These are phyloP conservation scores for Perdix hodgsoniae DNA, from an alignment of 2,797 vertebrate genomes.

Conservation along the genomic window DNA sequence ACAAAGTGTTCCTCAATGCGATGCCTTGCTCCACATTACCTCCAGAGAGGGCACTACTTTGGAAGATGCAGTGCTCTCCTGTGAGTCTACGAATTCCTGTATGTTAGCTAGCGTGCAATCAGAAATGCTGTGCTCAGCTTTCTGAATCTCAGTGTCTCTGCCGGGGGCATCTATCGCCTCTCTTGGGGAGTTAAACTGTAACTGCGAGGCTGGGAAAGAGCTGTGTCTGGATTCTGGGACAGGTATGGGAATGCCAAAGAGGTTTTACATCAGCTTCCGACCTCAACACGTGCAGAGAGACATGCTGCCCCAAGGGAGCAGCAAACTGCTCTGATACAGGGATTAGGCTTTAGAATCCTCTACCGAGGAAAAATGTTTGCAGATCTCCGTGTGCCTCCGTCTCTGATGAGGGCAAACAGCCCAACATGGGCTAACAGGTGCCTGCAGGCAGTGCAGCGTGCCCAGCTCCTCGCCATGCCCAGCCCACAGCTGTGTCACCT, in stretches of 20 bases:
- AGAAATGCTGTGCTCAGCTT: background rate
- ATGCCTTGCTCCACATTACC: background rate
- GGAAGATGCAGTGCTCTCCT: background rate
- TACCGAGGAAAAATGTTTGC: background rate
- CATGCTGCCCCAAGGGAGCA: background rate
- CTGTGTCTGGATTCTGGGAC: background rate
- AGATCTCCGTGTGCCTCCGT: background rate
- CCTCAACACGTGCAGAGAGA: rapidly evolving
- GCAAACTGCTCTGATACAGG: background rate
- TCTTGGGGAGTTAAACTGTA: background rate
- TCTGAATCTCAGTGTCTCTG: background rate
- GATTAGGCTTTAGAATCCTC: background rate
- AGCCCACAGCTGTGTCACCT: too few relatives aligned
- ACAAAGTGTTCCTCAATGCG: background rate
- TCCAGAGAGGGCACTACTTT: background rate
- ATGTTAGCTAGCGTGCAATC: background rate
- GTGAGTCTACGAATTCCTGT: background rate
- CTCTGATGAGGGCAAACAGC: background rate
- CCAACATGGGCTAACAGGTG: background rate
- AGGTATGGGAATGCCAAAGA: background rate
- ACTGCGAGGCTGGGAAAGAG: background rate
- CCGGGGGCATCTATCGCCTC: background rate
- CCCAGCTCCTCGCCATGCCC: rapidly evolving
- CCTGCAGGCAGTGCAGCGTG: rapidly evolving
- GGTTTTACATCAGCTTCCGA: background rate